Conservation (phyloP, 2,888 invertebrate species). For the Amphipyra tragopoginis region DNA sequence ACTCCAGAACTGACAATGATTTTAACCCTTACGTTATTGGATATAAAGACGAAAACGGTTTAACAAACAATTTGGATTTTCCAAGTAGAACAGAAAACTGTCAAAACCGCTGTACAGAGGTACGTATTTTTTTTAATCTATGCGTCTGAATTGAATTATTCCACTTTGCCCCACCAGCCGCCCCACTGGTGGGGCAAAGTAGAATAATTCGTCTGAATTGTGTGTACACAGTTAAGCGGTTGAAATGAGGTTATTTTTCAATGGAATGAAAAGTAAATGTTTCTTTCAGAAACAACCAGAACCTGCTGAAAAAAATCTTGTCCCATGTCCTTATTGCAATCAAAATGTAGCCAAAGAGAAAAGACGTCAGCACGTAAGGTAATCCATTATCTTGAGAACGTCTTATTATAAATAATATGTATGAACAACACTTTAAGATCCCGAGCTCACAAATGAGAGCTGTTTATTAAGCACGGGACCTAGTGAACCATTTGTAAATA, state of each 20-base stretch:
- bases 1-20: slow-evolving; percentile 71
- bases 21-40: slow-evolving; percentile 65
- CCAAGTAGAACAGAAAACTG: slow-evolving; percentile 20
- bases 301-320: slow-evolving; percentile 29
- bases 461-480: too few species aligned
- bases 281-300: slow-evolving; percentile 53
- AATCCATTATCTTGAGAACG: slow-evolving; percentile 5
- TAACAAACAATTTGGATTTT: slow-evolving; percentile 62
- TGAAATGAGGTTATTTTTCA: too few species aligned
- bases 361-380: slow-evolving; percentile 70
- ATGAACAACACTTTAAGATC: too few species aligned
- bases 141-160: too few species aligned
- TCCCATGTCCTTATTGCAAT: slow-evolving; percentile 64
- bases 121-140: slow-evolving; percentile 22
- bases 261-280: background rate
- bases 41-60: slow-evolving; percentile 64
- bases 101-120: slow-evolving; percentile 38
- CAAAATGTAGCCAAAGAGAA: slow-evolving; percentile 61
- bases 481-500: too few species aligned
- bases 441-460: too few species aligned
- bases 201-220: background rate
- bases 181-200: too few species aligned
- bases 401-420: background rate
- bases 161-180: too few species aligned
- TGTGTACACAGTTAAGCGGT: too few species aligned